Evolutionary conservation across 2,797 vertebrate species (phyloP).

Genomic region (Poeciliopsis infans): DNA sequence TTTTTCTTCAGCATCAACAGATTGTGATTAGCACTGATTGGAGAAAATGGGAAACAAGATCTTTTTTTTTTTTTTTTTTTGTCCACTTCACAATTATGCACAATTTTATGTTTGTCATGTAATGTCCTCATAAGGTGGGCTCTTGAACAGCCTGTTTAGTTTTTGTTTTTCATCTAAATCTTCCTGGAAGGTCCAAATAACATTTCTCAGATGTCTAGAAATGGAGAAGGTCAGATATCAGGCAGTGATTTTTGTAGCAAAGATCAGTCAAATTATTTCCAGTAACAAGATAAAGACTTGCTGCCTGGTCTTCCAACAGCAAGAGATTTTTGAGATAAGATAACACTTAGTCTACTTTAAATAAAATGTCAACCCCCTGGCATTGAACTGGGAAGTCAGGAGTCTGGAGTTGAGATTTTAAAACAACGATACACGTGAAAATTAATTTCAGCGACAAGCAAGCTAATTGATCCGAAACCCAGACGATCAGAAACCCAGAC

Average conservation of each 20-base stretch:
- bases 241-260: neutral
- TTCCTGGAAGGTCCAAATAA: neutral
- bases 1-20: neutral
- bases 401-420: neutral
- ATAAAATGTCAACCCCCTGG: conserved; percentile 18
- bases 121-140: neutral
- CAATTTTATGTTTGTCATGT: neutral
- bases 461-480: neutral
- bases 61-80: neutral
- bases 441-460: conserved; percentile 1
- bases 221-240: neutral
- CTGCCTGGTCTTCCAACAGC: neutral
- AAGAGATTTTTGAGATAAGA: conserved; percentile 21
- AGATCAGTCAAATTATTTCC: conserved; percentile 3
- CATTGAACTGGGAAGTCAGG: neutral
- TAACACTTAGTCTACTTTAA: conserved; percentile 7
- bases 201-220: neutral
- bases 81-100: neutral
- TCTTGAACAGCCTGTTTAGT: neutral
- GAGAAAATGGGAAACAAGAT: neutral
- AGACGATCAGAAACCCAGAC: neutral
- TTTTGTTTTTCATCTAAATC: too few species aligned
- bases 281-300: neutral
- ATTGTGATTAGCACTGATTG: neutral
- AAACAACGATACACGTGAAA: conserved; percentile 9